Conservation (phyloP, 2,888 invertebrate genomes). For the Tetrapedia diversipes region DNA sequence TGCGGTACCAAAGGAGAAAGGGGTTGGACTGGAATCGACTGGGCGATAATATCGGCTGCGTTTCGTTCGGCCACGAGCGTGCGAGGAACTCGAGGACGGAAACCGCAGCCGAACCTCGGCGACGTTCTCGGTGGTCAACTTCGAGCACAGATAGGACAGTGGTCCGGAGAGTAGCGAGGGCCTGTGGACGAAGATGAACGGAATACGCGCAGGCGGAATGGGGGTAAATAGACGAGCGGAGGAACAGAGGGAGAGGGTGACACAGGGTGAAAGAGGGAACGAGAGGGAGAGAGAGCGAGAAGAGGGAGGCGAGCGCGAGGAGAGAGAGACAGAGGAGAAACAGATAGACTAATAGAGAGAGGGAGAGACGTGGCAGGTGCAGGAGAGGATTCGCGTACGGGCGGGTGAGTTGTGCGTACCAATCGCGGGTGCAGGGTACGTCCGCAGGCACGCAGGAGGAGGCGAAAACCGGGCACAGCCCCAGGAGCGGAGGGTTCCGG, state of each 20-base stretch:
- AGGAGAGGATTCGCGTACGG: constrained; percentile 71
- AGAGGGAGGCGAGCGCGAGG: constrained; percentile 7
- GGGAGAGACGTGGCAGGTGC: constrained; percentile 64
- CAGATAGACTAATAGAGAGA: constrained; percentile 38
- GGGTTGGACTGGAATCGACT: constrained; percentile 17
- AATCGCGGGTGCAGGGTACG: constrained; percentile 72
- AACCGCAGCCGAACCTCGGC: constrained; percentile 58
- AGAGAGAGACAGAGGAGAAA: constrained; percentile 19
- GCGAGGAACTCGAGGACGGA: constrained; percentile 58
- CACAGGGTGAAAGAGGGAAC: constrained; percentile 21
- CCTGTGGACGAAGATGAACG: constrained; percentile 48
- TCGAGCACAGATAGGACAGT: constrained; percentile 47
- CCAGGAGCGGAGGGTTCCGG: constrained; percentile 68
- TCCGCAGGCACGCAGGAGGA: constrained; percentile 70
- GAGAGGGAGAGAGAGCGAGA: not conserved
- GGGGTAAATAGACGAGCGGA: constrained; percentile 50
- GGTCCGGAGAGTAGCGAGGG: constrained; percentile 38
- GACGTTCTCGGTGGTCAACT: constrained; percentile 57
- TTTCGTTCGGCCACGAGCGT: constrained; percentile 50
- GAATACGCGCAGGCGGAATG: constrained; percentile 56
- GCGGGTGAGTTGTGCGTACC: constrained; percentile 71
- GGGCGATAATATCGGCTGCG: constrained; percentile 52
- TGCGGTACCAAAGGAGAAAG: constrained; percentile 18
- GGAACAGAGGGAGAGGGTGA: constrained; percentile 16
- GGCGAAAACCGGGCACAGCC: constrained; percentile 70